Conservation (phyloP, 2,888 invertebrate species). For the Rotaria magnacalcarata region DNA sequence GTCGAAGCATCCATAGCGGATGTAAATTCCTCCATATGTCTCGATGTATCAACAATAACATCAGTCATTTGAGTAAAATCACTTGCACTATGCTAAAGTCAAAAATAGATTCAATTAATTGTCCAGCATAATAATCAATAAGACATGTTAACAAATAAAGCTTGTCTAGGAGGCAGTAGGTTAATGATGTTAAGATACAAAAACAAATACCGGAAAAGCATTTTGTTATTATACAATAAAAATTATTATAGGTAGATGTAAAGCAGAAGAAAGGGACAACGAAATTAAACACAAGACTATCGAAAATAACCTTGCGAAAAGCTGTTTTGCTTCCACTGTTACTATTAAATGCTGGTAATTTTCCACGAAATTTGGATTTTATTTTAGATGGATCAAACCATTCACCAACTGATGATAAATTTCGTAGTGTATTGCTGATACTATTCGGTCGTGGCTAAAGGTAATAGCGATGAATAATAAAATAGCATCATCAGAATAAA, state of each 20-base stretch:
- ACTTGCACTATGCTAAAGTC: conserved; percentile 2
- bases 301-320: background rate
- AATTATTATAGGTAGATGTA: background rate
- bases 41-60: background rate
- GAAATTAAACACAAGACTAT: background rate
- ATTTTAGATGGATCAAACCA: background rate
- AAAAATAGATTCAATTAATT: background rate
- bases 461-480: background rate
- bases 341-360: background rate
- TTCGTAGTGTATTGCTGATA: conserved; percentile 2
- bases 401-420: background rate
- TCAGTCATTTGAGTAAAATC: background rate
- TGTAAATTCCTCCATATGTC: background rate
- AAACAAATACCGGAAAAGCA: background rate
- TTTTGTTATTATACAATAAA: background rate
- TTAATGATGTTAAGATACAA: too few relatives aligned
- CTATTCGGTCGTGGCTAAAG: conserved; percentile 2
- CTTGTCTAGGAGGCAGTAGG: background rate
- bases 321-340: background rate
- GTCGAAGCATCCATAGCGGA: conserved; percentile 6
- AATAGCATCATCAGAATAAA: background rate
- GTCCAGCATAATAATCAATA: background rate
- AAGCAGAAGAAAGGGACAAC: background rate
- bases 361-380: background rate
- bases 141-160: background rate